Base-by-base conservation (phyloP, 2,113 vertebrate species). In the Halcyon malimbica region DNA sequence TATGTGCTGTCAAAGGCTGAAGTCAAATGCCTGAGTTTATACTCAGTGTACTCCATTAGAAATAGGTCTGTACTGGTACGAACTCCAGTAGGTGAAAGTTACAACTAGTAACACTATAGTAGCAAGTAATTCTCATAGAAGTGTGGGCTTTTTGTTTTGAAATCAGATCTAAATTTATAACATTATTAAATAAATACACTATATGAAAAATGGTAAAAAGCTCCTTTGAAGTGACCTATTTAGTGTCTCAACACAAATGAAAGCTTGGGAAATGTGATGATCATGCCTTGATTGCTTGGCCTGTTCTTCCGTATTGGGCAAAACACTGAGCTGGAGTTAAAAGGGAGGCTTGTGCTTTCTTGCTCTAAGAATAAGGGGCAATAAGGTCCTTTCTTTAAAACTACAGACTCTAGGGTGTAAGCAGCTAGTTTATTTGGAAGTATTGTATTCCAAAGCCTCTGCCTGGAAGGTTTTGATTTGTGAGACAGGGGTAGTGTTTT, bases 181-280 rank as follows among this genome's bases (percentile, higher is more conserved):
- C 23, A 8, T 31, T 28, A 6, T 35, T 80, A 48, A 89, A 8
- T 68, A 29, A 54, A 33, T 56, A 26, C 25, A 18, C 28, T 54
- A 0, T n/a, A 6, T 63, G 31, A 56, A 35, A 83, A 77, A 37
- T 26, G 11, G 20, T 70, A 15, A 68, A 83, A 78, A 57, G 15
- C 17, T 81, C 10, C n/a, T 31, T 70, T 69, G 62, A 35, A 18
- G 19, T 87, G 42, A 20, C 5, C 2, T 31, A 4, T 63, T 76
- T 46, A 65, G 26, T 67, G 42, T 56, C n/a, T 82, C 42, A 37
- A 1, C 7, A 14, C 12, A 4, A 73, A 15, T 2, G 0, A 13
- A 14, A 67, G 16, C 39, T 25, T 84, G 19, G 53, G 24, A 77
- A 83, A 15, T 51, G 21, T 6, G 29, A 41, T 67, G 29, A 2